A percentile compares a stretch with the other conserved stretches of the same genome.
Evolutionary conservation across 1,140 invertebrate species (phyloP).

Genomic region (Drosophila athabasca): DNA sequence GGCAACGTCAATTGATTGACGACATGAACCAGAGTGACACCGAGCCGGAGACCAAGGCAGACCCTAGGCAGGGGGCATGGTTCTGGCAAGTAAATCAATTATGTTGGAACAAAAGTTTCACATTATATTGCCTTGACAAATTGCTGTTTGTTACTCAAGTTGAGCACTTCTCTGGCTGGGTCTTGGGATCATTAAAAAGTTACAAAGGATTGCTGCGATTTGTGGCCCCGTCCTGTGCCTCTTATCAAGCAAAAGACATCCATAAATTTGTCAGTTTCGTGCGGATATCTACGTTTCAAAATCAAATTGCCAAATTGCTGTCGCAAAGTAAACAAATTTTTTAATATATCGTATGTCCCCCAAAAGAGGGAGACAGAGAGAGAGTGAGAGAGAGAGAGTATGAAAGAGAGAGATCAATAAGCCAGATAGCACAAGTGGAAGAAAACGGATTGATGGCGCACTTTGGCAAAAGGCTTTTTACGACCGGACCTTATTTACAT

Average conservation of each 20-base stretch:
- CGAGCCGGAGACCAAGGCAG: neutral
- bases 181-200: conserved; percentile 65
- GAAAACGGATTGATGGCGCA: conserved; percentile 44
- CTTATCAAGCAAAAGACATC: conserved; percentile 37
- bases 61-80: neutral
- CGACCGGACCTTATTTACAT: conserved; percentile 65
- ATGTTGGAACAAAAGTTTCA: conserved; percentile 55
- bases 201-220: conserved; percentile 57
- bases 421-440: conserved; percentile 49
- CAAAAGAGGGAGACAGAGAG: neutral
- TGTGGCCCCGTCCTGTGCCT: conserved; percentile 11
- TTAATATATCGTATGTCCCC: conserved; percentile 37
- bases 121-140: conserved; percentile 62
- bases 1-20: conserved; percentile 74
- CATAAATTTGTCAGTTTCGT: conserved; percentile 60
- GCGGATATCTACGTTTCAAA: conserved; percentile 36
- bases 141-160: conserved; percentile 58
- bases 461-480: conserved; percentile 37
- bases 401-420: conserved; percentile 68
- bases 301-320: conserved; percentile 72
- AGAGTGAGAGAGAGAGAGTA: conserved; percentile 2
- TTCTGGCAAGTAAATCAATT: conserved; percentile 73
- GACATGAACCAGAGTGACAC: conserved; percentile 47
- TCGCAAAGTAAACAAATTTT: conserved; percentile 67
- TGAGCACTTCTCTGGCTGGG: conserved; percentile 30